Conservation (phyloP, 2,797 vertebrate species). For the Poecile montanus region DNA sequence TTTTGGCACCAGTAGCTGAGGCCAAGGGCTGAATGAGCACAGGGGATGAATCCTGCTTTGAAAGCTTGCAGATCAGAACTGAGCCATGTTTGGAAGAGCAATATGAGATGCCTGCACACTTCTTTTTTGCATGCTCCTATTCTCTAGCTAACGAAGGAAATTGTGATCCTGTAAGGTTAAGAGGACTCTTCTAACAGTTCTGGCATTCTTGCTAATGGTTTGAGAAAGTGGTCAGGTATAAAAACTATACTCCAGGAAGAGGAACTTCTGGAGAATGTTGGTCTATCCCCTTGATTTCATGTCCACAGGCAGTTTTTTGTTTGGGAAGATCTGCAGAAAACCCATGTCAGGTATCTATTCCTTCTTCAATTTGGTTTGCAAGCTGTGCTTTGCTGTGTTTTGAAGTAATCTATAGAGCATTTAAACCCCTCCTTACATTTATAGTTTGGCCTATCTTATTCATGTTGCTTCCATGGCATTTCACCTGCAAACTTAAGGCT, state of each 20-base stretch:
- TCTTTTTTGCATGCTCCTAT: neutral
- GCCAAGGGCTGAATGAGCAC: neutral
- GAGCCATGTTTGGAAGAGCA: neutral
- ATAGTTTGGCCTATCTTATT: neutral
- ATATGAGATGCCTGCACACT: neutral
- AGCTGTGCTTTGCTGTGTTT: neutral
- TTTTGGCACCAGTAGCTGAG: constrained; percentile 29
- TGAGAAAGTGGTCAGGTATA: neutral
- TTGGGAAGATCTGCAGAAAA: neutral
- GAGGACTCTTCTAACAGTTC: neutral
- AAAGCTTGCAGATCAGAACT: neutral
- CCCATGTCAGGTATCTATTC: neutral
- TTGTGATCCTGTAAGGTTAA: neutral
- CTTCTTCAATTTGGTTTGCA: neutral
- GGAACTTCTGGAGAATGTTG: neutral
- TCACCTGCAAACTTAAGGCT: constrained; percentile 48
- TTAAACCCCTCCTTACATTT: neutral
- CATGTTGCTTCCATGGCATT: neutral
- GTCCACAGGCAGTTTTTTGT: neutral
- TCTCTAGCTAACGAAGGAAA: neutral
- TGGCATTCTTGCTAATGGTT: neutral
- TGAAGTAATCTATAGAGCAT: neutral
- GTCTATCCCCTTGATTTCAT: neutral
- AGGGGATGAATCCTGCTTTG: constrained; percentile 8
- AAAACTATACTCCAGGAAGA: neutral